Conservation (phyloP, 2,888 invertebrate genomes). For the Dryococelus australis region DNA sequence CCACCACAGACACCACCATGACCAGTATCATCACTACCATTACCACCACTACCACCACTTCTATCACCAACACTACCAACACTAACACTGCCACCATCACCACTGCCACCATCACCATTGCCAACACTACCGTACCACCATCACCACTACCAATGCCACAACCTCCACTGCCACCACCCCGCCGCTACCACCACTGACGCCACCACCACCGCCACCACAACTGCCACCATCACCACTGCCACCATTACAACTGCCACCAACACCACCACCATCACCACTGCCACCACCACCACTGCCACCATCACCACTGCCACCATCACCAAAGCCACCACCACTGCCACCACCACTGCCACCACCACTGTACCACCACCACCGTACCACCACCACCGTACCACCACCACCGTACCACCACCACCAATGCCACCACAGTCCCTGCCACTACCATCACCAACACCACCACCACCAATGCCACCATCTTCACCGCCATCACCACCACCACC, state of each 20-base stretch:
- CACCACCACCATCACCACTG: no score
- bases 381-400: no score
- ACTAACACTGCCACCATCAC: not conserved
- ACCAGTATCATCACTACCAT: no score
- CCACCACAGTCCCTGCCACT: not conserved
- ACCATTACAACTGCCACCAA: not conserved
- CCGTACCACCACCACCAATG: not conserved
- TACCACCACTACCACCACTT: constrained; percentile 4
- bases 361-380: not conserved
- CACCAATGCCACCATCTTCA: not conserved
- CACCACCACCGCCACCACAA: not conserved
- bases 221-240: not conserved
- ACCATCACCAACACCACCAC: no score
- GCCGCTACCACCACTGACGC: no score
- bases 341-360: not conserved
- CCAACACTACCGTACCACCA: not conserved
- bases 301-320: not conserved
- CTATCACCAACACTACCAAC: no score
- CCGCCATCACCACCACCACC: no score
- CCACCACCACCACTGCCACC: not conserved
- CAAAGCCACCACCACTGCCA: no score
- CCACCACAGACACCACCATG: no score
- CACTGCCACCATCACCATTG: not conserved
- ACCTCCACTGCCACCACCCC: not conserved
- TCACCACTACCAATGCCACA: not conserved